These are phyloP conservation scores for Coccyzus lansbergi DNA, from an alignment of 2,797 vertebrate genomes.

Conservation along the genomic window DNA sequence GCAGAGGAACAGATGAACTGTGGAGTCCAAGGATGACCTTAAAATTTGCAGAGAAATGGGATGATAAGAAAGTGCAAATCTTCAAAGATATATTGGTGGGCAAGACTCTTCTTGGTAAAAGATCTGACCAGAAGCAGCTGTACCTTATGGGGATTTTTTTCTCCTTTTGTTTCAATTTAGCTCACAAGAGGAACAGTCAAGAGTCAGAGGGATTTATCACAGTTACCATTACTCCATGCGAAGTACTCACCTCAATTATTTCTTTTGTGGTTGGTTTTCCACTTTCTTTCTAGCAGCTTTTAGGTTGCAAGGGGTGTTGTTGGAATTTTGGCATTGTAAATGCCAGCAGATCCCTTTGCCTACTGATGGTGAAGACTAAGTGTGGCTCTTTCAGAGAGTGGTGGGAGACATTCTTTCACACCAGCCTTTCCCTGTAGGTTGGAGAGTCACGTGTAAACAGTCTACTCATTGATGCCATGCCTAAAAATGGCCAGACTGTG, in stretches of 20 bases:
- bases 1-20: not conserved
- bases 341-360: not conserved
- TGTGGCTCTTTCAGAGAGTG: not conserved
- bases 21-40: not conserved
- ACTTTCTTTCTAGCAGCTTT: not conserved
- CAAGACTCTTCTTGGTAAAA: not conserved
- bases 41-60: not conserved
- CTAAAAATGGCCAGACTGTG: not conserved
- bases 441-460: not conserved
- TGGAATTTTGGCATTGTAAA: not conserved
- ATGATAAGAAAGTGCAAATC: not conserved
- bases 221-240: not conserved
- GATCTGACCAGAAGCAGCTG: not conserved
- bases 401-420: not conserved
- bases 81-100: not conserved
- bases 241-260: not conserved
- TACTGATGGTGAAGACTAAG: not conserved
- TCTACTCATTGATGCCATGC: not conserved
- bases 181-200: not conserved
- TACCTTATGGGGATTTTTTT: not conserved
- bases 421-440: not conserved
- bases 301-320: not conserved
- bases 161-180: not conserved
- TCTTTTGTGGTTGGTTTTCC: not conserved
- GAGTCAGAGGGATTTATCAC: not conserved